Evolutionary conservation across 2,113 vertebrate genomes (phyloP).

Genomic region (Rana temporaria): DNA sequence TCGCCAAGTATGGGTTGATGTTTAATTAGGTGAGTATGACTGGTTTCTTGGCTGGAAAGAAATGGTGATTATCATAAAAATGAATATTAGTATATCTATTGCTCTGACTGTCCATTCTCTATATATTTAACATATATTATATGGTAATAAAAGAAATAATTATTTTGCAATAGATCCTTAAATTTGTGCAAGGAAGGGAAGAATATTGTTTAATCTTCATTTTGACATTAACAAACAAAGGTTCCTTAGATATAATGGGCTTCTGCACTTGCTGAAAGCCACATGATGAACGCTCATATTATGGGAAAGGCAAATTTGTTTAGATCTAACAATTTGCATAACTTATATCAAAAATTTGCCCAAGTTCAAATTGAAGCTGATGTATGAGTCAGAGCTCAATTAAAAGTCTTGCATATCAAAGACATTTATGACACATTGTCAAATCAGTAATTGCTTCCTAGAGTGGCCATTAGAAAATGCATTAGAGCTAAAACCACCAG

Average conservation of each 20-base stretch:
- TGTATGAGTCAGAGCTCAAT: constrained; percentile 18
- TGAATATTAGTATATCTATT: constrained; percentile 18
- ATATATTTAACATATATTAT: background rate
- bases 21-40: constrained; percentile 51
- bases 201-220: constrained; percentile 14
- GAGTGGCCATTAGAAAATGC: background rate
- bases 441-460: background rate
- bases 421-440: background rate
- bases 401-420: constrained; percentile 35
- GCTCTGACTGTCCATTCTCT: background rate
- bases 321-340: constrained; percentile 25
- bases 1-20: constrained; percentile 48
- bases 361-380: constrained; percentile 4
- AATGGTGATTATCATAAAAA: constrained; percentile 51
- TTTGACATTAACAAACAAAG: constrained; percentile 27
- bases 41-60: constrained; percentile 43
- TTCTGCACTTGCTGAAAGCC: constrained; percentile 21
- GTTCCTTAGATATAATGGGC: constrained; percentile 13
- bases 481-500: background rate
- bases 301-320: background rate
- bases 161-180: background rate
- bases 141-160: background rate
- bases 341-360: background rate
- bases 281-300: background rate
- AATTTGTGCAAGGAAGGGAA: background rate